Evolutionary conservation across 2,113 vertebrate genomes (phyloP), one percentile per base, ranked within the genome.

Genomic region (Eolophus roseicapilla): DNA sequence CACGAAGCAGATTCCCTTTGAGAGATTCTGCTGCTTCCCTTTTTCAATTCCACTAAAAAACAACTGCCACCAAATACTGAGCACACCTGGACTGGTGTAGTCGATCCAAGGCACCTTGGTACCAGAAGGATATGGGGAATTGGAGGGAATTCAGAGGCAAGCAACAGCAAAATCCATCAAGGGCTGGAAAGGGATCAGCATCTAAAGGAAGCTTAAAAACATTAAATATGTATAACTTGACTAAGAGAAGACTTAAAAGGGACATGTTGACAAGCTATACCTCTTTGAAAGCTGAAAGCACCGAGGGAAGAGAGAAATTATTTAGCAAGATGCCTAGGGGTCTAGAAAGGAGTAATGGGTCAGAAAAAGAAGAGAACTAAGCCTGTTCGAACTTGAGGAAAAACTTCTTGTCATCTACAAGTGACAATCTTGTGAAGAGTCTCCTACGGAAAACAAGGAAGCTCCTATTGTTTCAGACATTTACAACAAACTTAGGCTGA

Each of bases 151-250:
- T 95, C 82, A 96, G 83, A 95, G 47, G 57, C 49, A 52, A 93
- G n/a, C 39, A 94, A 95, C 69, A 91, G 84, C 70, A 96, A 95
- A 95, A 94, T 84, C 92, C 62, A 86, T 93, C 80, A 91, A 86
- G 93, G 82, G 70, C 82, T 95, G 86, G 68, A 93, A 90, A 82
- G 76, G 82, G 82, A 93, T 85, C 93, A 95, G 88, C 88, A 93
- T 88, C 96, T 95, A 85, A 95, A 76, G 87, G 73, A 96, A 93
- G 84, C 90, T 95, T 97, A 94, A 92, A 86, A 95, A 90, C 53
- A 88, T 97, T 94, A 96, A 95, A 94, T 92, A 96, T 96, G 93
- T 93, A 95, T 95, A 94, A 89, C 91, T 88, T 92, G 73, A 91
- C 71, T 92, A 95, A 93, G 80, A 89, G 96, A 96, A 81, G 84